These are phyloP conservation scores for Dendroctonus ponderosae DNA, from an alignment of 1,140 invertebrate species.

Conservation along the genomic window DNA sequence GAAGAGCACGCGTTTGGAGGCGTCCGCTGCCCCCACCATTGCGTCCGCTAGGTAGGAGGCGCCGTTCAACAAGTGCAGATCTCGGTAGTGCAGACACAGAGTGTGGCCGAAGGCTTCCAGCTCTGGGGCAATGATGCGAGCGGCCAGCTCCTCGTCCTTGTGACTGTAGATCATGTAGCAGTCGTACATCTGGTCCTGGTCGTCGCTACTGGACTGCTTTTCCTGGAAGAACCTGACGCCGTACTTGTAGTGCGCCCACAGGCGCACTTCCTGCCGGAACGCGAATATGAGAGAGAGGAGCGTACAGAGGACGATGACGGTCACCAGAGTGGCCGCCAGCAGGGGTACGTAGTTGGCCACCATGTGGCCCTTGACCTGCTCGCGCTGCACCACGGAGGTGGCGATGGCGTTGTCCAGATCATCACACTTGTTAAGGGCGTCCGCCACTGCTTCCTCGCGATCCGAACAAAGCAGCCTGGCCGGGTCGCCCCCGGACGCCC, in stretches of 20 bases:
- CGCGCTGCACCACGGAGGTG: conserved; percentile 61
- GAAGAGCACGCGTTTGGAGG: conserved; percentile 68
- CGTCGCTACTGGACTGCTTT: conserved; percentile 54
- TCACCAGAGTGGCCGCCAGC: conserved; percentile 67
- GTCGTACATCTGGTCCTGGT: conserved; percentile 77
- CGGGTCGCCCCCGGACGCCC: conserved; percentile 60
- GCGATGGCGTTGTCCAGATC: conserved; percentile 62
- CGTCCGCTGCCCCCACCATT: conserved; percentile 75
- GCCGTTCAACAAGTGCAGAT: conserved; percentile 66
- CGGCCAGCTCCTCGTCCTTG: conserved; percentile 78
- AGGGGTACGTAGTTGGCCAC: conserved; percentile 69
- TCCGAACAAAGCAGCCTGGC: conserved; percentile 61
- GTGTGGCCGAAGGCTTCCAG: conserved; percentile 74
- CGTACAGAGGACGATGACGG: conserved; percentile 69
- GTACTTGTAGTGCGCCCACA: conserved; percentile 73
- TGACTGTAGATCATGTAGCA: conserved; percentile 86
- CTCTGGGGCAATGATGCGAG: conserved; percentile 72
- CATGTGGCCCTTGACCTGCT: conserved; percentile 58
- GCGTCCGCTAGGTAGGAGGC: conserved; percentile 66
- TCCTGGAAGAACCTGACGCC: conserved; percentile 70
- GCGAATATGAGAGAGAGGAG: conserved; percentile 69
- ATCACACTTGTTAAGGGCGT: conserved; percentile 63
- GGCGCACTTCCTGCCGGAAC: conserved; percentile 70
- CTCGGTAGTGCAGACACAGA: conserved; percentile 73
- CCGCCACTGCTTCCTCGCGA: conserved; percentile 56